Evolutionary conservation across 2,888 invertebrate species (phyloP).

Genomic region (Clistopyga incitator): DNA sequence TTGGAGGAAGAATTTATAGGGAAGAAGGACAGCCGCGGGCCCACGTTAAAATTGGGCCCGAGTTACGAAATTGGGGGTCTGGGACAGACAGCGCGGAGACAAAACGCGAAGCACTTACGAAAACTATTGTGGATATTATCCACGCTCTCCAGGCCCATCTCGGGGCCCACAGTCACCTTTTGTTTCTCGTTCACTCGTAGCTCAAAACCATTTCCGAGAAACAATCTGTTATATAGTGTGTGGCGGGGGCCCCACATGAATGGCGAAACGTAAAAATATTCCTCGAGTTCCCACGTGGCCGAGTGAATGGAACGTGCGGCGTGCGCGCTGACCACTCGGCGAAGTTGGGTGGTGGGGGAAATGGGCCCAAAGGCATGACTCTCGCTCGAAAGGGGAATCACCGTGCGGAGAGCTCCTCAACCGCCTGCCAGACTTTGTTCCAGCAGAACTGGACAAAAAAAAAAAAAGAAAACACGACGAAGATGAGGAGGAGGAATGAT

Average conservation of each 20-base stretch:
- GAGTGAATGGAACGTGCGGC: slow-evolving; percentile 77
- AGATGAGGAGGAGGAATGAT: slow-evolving; percentile 58
- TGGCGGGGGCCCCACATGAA: slow-evolving; percentile 78
- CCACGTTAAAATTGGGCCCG: slow-evolving; percentile 29
- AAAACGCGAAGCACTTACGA: slow-evolving; percentile 79
- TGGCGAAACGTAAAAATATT: slow-evolving; percentile 83
- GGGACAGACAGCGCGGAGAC: slow-evolving; percentile 77
- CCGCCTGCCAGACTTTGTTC: slow-evolving; percentile 10
- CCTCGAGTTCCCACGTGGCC: slow-evolving; percentile 82
- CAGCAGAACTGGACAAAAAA: slow-evolving; percentile 12
- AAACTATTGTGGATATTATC: slow-evolving; percentile 80
- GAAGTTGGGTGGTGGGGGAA: slow-evolving; percentile 39
- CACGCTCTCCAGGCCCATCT: slow-evolving; percentile 74
- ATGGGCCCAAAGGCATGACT: slow-evolving; percentile 58
- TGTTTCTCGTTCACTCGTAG: slow-evolving; percentile 60
- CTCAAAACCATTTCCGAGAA: slow-evolving; percentile 78
- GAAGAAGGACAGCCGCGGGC: neutral
- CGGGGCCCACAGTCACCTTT: slow-evolving; percentile 26
- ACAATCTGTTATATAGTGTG: slow-evolving; percentile 82
- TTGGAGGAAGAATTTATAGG: neutral
- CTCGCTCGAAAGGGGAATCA: slow-evolving; percentile 55
- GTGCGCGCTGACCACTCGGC: slow-evolving; percentile 66
- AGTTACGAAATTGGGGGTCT: slow-evolving; percentile 54
- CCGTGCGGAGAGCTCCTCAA: slow-evolving; percentile 18
- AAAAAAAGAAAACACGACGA: neutral